Evolutionary conservation across 2,113 vertebrate species (phyloP), one percentile per base, ranked within the genome.

Genomic region (Tyto alba): DNA sequence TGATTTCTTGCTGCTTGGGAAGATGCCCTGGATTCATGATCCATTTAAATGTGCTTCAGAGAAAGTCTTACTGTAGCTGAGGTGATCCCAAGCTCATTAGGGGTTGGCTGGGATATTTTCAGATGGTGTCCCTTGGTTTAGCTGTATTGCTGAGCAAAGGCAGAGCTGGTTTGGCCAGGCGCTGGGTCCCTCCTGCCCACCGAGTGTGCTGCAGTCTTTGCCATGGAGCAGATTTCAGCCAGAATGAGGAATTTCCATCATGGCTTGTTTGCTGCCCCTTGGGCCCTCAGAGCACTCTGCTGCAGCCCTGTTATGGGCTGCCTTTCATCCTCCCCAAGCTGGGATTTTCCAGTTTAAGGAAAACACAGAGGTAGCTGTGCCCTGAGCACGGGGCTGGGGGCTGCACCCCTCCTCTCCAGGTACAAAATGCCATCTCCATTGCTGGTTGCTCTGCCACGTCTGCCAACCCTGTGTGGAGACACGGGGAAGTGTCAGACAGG

Each of bases 201-300:
- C 0, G 0, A 60, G 50, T 0, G 0, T 25, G n/a, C 23, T 4
- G 1, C 48, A 50, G 60, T 22, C 63, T 92, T 57, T 83, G 53
- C 43, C 34, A 25, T 0, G 2, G 43, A 85, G n/a, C 57, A 50
- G 71, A 22, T 36, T 60, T 66, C 64, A 80, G 41, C 26, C 75
- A 66, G 83, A 40, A 5, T 11, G 32, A 81, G 32, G 71, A 32
- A 41, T 73, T 93, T 66, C 48, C 55, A 16, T 43, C 48, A 14
- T 3, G 15, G 72, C 19, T 77, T 45, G 30, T 41, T 73, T 62
- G 38, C 63, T 64, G 38, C 38, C 40, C 27, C 57, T 43, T 57
- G 30, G 59, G 45, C 41, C 36, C 13, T 4, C 71, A 82, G 38
- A 63, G 38, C 1, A 3, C 22, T 38, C 74, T 76, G 71, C 57